These are phyloP conservation scores for Lamellibrachia columna DNA, from an alignment of 2,888 invertebrate genomes.

Conservation along the genomic window DNA sequence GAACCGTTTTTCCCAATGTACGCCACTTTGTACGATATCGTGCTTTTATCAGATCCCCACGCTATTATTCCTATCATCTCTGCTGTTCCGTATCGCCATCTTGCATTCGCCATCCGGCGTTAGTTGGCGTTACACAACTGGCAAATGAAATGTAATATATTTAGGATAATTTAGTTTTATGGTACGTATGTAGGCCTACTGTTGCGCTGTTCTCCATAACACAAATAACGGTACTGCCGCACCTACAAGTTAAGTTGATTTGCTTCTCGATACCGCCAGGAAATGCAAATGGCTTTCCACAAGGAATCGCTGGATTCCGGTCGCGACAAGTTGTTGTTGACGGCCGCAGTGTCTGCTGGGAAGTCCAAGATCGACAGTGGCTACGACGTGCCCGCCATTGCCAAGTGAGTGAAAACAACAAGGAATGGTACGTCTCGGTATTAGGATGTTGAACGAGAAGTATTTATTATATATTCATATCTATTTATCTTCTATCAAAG, in stretches of 20 bases:
- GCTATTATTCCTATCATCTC: neutral
- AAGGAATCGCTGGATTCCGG: slow-evolving; percentile 48
- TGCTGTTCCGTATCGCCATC: too few relatives aligned
- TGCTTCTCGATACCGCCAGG: slow-evolving; percentile 41
- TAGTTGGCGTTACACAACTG: too few relatives aligned
- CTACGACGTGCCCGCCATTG: slow-evolving; percentile 47
- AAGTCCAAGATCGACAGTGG: slow-evolving; percentile 55
- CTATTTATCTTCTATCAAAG: neutral
- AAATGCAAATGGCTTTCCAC: slow-evolving; percentile 52
- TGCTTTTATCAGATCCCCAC: neutral
- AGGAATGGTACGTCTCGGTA: neutral
- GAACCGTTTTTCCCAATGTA: neutral
- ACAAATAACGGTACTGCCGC: neutral
- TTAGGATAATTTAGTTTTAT: neutral
- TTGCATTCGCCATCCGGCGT: too few relatives aligned
- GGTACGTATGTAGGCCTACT: neutral
- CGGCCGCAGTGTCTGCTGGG: slow-evolving; percentile 62
- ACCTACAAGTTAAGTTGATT: neutral
- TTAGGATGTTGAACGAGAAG: neutral
- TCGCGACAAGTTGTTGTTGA: slow-evolving; percentile 50
- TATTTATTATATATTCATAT: neutral
- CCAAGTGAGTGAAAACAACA: slow-evolving; percentile 24
- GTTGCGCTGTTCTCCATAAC: neutral
- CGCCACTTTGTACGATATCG: neutral
- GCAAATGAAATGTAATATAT: neutral